Percentiles rank a stretch among this genome's conserved stretches.
Conservation (phyloP, 2,888 invertebrate species). For the Polia nebulosa region DNA sequence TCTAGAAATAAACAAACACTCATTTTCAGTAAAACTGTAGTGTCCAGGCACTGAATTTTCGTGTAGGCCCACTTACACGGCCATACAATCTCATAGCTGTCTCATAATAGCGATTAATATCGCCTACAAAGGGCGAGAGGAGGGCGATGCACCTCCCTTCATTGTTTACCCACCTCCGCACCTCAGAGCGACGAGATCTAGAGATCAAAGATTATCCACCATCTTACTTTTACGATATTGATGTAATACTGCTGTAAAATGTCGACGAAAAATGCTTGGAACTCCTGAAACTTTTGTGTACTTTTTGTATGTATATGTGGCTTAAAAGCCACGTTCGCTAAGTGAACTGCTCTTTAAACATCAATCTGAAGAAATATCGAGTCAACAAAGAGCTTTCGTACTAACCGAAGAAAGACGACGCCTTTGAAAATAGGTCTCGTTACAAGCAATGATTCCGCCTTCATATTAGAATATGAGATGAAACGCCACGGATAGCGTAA, state of each 20-base stretch:
- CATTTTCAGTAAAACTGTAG: background rate
- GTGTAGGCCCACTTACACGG: background rate
- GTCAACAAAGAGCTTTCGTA: slow-evolving; percentile 45
- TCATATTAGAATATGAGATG: slow-evolving; percentile 53
- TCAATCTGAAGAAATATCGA: slow-evolving; percentile 39
- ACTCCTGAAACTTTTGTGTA: slow-evolving; percentile 65
- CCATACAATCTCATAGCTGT: slow-evolving; percentile 49
- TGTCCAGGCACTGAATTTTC: background rate
- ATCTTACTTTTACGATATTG: slow-evolving; percentile 80
- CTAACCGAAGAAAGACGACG: slow-evolving; percentile 26
- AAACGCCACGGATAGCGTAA: slow-evolving; percentile 35
- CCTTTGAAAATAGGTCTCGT: slow-evolving; percentile 58
- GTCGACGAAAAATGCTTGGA: slow-evolving; percentile 53
- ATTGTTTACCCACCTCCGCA: slow-evolving; percentile 71
- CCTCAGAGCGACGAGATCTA: slow-evolving; percentile 56
- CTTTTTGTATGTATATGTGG: no score
- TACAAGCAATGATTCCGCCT: slow-evolving; percentile 31
- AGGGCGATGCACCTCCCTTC: slow-evolving; percentile 55
- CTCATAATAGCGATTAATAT: slow-evolving; percentile 56
- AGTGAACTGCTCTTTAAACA: slow-evolving; percentile 51
- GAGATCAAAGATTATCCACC: slow-evolving; percentile 80
- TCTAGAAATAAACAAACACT: background rate
- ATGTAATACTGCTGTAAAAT: slow-evolving; percentile 75
- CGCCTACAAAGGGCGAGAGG: slow-evolving; percentile 51
- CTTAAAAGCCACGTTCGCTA: slow-evolving; percentile 53